phyloP scores from a whole-genome alignment of 1,140 invertebrate genomes.

The Drosophila hydei region DNA sequence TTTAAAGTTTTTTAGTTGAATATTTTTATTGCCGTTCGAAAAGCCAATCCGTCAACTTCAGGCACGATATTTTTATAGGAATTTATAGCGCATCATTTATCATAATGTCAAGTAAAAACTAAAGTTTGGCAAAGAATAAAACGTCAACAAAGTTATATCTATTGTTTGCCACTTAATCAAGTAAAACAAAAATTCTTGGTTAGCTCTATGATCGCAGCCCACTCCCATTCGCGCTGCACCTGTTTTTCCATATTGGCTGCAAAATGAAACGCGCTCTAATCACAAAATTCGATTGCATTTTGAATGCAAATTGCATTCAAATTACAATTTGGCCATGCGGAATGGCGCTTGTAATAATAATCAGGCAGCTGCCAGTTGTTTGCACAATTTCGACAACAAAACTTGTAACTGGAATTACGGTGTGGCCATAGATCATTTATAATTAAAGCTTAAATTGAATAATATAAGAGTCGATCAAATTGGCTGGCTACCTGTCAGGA shows the following conservation, averaged over 20 bases:
- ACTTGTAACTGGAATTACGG: neutral
- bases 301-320: slow-evolving; percentile 14
- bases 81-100: no score
- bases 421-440: neutral
- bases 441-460: neutral
- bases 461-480: neutral
- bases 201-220: no score
- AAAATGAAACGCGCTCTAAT: slow-evolving; percentile 1
- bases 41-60: no score
- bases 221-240: no score
- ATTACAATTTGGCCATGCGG: slow-evolving; percentile 9
- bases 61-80: no score
- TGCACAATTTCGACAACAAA: neutral
- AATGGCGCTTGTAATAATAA: slow-evolving; percentile 6
- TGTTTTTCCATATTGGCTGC: neutral
- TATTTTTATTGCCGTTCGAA: no score
- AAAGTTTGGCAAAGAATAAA: neutral
- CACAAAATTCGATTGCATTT: slow-evolving; percentile 8
- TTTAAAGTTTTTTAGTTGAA: no score
- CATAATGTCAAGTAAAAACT: no score
- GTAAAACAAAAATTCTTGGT: neutral
- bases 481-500: neutral
- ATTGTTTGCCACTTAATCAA: neutral
- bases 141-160: neutral
- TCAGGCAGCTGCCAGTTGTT: slow-evolving; percentile 1